Evolutionary conservation across 2,797 vertebrate genomes (phyloP), one percentile per base, ranked within the genome.

Genomic region (Poliocrania exsul): DNA sequence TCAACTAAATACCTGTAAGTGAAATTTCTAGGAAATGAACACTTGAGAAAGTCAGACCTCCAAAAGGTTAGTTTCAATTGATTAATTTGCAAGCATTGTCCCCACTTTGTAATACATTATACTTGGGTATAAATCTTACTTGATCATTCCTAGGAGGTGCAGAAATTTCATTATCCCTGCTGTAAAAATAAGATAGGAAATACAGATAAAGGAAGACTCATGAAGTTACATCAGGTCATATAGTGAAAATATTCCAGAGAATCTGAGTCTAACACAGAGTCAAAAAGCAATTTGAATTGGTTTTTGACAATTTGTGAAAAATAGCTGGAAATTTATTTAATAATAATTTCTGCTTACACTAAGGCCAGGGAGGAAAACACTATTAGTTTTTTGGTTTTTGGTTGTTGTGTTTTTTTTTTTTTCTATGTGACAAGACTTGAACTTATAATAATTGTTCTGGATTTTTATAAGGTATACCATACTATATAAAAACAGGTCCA

Each of bases 91-190:
- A 69, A 56, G 9, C 5, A 79, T 79, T 64, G 8, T 21, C 54
- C 16, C 20, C 9, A 28, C 10, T 53, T 88, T 58, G 15, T 15
- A 42, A 38, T 28, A 12, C 12, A 11, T 14, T 49, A 11, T 40
- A 28, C 4, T 40, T 72, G 50, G 54, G 7, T 21, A 38, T 16
- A 50, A 77, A 19, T 35, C 16, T 75, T 66, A 62, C 6, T 49
- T 0, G 0, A 23, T 18, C 29, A 20, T 58, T 74, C 35, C 24
- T 58, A 44, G 6, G 2, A 3, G 2, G 0, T 56, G 15, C 8
- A 87, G 28, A 40, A 85, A 49, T 35, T 51, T 8, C 12, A 62
- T 46, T 42, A n/a, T 58, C 29, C 16, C 4, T 64, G 11, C 1
- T 62, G 17, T 10, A 62, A 73, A 81, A 56, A 61, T 31, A 60